phyloP scores from a whole-genome alignment of 2,797 vertebrate species.

The Catamblyrhynchus diadema region DNA sequence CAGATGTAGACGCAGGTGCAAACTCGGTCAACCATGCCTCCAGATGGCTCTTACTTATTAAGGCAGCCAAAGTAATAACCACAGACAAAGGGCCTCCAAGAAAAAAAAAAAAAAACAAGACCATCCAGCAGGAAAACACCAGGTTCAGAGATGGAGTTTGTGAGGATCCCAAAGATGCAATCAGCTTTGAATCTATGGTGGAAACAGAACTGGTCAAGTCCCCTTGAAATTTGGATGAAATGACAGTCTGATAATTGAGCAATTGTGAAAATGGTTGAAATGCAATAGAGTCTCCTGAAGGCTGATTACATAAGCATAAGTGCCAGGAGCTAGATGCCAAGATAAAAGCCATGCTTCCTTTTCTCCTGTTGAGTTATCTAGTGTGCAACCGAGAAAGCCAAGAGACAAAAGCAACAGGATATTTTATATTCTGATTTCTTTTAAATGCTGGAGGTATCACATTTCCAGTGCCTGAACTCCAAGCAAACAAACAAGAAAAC shows the following conservation, averaged over 20 bases:
- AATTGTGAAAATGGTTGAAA: not conserved
- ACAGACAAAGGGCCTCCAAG: constrained; percentile 41
- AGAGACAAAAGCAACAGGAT: not conserved
- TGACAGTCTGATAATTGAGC: constrained; percentile 32
- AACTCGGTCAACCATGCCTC: constrained; percentile 57
- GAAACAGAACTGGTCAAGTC: constrained; percentile 11
- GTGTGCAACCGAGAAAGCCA: not conserved
- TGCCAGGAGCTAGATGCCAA: constrained; percentile 28
- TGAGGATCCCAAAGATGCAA: constrained; percentile 14
- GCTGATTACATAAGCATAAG: not conserved
- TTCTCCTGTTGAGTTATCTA: not conserved
- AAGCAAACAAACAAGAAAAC: not conserved
- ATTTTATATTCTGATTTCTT: constrained; percentile 10
- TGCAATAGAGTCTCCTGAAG: not conserved
- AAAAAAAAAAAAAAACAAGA: constrained; percentile 3
- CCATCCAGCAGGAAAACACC: constrained; percentile 9
- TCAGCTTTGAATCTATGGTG: constrained; percentile 6
- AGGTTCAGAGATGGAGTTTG: constrained; percentile 21
- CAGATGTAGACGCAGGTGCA: constrained; percentile 67
- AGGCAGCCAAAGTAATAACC: constrained; percentile 60
- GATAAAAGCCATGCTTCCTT: constrained; percentile 42
- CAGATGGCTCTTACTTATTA: constrained; percentile 69
- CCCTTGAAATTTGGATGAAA: constrained; percentile 3
- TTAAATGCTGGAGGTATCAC: not conserved
- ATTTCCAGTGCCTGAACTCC: not conserved